Percentiles rank a stretch among this genome's conserved stretches.
phyloP scores from a whole-genome alignment of 2,888 invertebrate species.

The Chesias legatella region DNA sequence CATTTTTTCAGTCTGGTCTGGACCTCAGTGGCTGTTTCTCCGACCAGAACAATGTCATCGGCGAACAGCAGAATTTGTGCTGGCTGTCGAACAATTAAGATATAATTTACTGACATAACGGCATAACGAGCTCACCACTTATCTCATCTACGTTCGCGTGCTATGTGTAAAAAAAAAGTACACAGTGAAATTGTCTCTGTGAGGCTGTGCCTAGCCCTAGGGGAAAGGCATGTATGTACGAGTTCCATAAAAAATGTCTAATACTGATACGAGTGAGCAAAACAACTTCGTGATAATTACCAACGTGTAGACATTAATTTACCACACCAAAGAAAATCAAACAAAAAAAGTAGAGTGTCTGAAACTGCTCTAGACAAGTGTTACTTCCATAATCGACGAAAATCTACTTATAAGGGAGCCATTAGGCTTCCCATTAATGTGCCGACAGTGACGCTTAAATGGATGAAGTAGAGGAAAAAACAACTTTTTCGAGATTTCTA shows the following conservation, averaged over 20 bases:
- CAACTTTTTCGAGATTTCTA: slow-evolving; percentile 27
- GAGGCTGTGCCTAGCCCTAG: too few species aligned
- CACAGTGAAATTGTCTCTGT: too few species aligned
- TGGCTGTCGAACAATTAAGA: too few species aligned
- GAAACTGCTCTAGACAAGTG: slow-evolving; percentile 18
- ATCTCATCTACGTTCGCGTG: too few species aligned
- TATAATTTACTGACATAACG: too few species aligned
- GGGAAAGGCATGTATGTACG: too few species aligned
- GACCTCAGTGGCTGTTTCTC: too few species aligned
- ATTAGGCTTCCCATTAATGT: slow-evolving; percentile 26
- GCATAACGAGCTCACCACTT: too few species aligned
- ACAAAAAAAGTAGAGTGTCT: slow-evolving; percentile 20
- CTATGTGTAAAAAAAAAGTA: too few species aligned
- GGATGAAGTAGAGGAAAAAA: slow-evolving; percentile 21
- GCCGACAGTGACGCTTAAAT: slow-evolving; percentile 21
- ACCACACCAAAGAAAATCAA: slow-evolving; percentile 1
- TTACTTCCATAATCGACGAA: slow-evolving; percentile 10
- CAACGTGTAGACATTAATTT: background rate
- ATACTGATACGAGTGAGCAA: slow-evolving; percentile 8
- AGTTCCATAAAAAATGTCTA: slow-evolving; percentile 1
- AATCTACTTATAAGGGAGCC: slow-evolving; percentile 19
- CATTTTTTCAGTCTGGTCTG: too few species aligned
- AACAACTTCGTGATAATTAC: slow-evolving; percentile 14
- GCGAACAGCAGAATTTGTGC: too few species aligned
- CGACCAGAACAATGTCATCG: too few species aligned